Evolutionary conservation across 1,140 invertebrate genomes (phyloP).

Genomic region (Caerostris extrusa): DNA sequence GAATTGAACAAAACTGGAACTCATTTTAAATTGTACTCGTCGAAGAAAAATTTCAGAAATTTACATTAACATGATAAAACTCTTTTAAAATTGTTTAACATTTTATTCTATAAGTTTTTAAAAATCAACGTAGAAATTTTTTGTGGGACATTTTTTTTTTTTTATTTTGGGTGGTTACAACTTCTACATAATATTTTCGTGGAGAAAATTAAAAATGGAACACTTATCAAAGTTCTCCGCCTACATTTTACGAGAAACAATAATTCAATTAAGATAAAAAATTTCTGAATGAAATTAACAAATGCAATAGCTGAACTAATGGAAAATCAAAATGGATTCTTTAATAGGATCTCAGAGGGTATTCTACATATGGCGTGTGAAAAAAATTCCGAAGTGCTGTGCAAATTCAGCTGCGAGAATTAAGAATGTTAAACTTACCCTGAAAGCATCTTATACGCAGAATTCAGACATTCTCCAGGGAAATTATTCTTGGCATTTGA

Average conservation of each 20-base stretch:
- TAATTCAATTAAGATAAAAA: conserved; percentile 14
- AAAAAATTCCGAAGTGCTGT: background rate
- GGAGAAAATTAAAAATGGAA: background rate
- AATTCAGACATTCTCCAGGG: background rate
- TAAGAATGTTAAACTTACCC: background rate
- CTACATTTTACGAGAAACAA: background rate
- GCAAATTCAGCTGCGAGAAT: background rate
- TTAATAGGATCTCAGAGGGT: conserved; percentile 6
- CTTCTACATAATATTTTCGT: background rate
- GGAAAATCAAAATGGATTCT: conserved; percentile 30
- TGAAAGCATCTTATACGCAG: background rate
- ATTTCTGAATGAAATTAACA: conserved; percentile 27
- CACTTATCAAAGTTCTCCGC: background rate
- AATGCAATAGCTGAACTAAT: conserved; percentile 35
- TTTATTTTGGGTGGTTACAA: background rate
- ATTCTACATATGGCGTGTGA: background rate
- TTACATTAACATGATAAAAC: too few relatives aligned
- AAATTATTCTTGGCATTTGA: background rate
- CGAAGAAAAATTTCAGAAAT: too few relatives aligned
- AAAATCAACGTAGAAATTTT: background rate
- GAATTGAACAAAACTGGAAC: too few relatives aligned
- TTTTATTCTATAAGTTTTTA: background rate
- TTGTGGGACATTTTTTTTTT: background rate
- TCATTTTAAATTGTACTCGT: too few relatives aligned
- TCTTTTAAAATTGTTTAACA: background rate